Conservation (phyloP, 1,140 invertebrate species). For the Diplogasteroides magnus region DNA sequence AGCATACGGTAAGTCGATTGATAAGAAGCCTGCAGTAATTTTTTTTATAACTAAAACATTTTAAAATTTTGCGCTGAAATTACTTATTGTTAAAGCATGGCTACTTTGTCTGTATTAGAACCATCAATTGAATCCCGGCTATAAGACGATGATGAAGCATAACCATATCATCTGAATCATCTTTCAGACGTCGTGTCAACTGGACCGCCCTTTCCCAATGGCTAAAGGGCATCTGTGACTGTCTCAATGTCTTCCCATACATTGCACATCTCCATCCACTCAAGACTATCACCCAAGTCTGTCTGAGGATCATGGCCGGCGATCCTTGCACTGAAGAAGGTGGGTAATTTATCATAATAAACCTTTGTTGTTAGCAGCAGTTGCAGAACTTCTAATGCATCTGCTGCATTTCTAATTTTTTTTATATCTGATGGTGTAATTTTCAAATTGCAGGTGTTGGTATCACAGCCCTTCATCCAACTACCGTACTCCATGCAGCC, state of each 20-base stretch:
- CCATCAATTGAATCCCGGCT: too few species aligned
- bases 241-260: constrained; percentile 82
- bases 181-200: constrained; percentile 77
- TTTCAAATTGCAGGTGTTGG: constrained; percentile 50
- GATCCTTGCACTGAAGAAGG: constrained; percentile 41
- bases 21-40: neutral
- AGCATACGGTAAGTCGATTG: constrained; percentile 2
- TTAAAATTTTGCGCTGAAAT: too few species aligned
- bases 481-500: constrained; percentile 62
- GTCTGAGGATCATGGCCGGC: constrained; percentile 58
- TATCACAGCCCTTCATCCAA: constrained; percentile 63
- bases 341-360: too few species aligned
- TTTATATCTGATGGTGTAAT: too few species aligned
- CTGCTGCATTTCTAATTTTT: constrained; percentile 65
- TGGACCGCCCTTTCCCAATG: constrained; percentile 91
- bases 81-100: too few species aligned
- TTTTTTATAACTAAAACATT: neutral
- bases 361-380: constrained; percentile 1
- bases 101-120: too few species aligned
- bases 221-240: constrained; percentile 88
- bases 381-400: neutral
- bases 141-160: too few species aligned
- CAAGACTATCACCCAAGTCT: constrained; percentile 61
- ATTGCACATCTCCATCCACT: constrained; percentile 93
- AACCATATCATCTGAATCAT: constrained; percentile 61